phyloP scores from a whole-genome alignment of 2,888 invertebrate species.

The Noctua janthina region DNA sequence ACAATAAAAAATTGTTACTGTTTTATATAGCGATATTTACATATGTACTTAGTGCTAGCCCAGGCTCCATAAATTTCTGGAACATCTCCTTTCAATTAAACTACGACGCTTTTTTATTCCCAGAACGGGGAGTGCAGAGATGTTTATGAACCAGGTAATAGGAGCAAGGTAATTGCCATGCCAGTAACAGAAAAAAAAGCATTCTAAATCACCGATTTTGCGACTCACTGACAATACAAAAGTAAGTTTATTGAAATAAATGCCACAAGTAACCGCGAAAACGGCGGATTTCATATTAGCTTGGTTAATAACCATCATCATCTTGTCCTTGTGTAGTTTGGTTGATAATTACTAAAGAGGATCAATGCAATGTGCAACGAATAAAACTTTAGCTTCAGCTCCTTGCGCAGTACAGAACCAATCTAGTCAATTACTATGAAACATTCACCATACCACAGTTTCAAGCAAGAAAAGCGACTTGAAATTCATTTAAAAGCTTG shows the following conservation, averaged over 20 bases:
- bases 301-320: background rate
- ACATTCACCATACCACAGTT: constrained; percentile 29
- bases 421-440: background rate
- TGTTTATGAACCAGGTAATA: background rate
- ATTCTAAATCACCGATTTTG: background rate
- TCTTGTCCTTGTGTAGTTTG: background rate
- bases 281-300: background rate
- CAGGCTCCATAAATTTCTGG: too few relatives aligned
- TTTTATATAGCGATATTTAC: too few relatives aligned
- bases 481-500: constrained; percentile 28
- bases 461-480: constrained; percentile 17
- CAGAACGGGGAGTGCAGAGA: background rate
- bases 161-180: background rate
- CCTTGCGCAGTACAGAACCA: background rate
- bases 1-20: too few relatives aligned
- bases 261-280: background rate
- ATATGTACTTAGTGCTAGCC: too few relatives aligned
- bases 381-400: background rate
- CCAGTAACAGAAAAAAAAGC: background rate
- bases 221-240: background rate
- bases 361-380: background rate
- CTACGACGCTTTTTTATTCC: background rate
- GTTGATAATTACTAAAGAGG: background rate
- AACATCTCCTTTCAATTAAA: background rate
- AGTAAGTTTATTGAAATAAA: background rate